Evolutionary conservation across 2,113 vertebrate species (phyloP).

Genomic region (Alaudala cheleensis): DNA sequence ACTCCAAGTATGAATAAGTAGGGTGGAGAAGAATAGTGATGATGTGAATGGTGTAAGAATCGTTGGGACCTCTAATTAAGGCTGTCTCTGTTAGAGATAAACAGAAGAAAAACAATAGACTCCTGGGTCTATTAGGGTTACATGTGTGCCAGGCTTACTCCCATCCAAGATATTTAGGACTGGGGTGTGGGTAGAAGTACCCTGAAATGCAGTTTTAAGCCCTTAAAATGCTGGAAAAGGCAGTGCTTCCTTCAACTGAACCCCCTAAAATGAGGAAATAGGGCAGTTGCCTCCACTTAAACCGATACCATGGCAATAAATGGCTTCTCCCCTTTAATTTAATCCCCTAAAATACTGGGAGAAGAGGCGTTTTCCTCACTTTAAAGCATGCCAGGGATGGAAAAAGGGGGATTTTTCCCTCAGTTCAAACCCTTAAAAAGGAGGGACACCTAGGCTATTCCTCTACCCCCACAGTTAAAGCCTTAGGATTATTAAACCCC

Average conservation of each 20-base stretch:
- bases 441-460: no score
- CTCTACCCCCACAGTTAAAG: no score
- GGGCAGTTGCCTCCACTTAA: neutral
- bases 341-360: neutral
- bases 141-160: accelerated
- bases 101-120: neutral
- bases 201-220: neutral
- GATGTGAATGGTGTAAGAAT: neutral
- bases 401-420: neutral
- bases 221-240: neutral
- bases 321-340: neutral
- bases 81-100: no score
- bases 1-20: neutral
- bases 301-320: neutral
- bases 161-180: accelerated
- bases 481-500: neutral
- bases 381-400: no score
- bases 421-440: no score
- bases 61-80: neutral
- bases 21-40: neutral
- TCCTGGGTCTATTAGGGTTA: neutral
- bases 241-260: neutral
- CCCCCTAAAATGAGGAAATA: neutral
- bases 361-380: neutral
- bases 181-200: accelerated